These are phyloP conservation scores for Sebastes aleutianus DNA, from an alignment of 2,797 vertebrate genomes.

Conservation along the genomic window DNA sequence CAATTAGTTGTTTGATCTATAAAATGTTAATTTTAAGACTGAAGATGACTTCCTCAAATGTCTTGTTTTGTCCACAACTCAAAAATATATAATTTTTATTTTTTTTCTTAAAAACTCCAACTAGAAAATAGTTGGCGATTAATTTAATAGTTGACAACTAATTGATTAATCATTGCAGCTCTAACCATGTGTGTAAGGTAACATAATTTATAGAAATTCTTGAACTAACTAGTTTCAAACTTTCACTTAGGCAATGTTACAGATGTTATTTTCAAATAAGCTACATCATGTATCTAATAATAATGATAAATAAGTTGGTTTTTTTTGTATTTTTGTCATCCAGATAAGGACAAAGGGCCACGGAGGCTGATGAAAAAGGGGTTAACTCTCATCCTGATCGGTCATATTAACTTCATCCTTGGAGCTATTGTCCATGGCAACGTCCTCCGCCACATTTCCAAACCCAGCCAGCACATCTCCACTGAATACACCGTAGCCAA, in stretches of 20 bases:
- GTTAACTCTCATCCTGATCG: constrained; percentile 88
- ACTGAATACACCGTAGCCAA: constrained; percentile 88
- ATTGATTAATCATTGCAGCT: no score
- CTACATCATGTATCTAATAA: neutral
- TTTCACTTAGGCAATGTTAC: neutral
- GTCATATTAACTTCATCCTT: constrained; percentile 90
- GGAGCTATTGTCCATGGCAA: constrained; percentile 93
- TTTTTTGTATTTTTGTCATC: neutral
- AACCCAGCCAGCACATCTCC: constrained; percentile 79
- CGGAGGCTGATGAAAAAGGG: constrained; percentile 88
- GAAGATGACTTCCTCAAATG: no score
- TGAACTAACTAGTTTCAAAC: neutral
- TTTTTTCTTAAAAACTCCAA: no score
- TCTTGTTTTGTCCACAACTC: no score
- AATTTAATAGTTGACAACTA: no score
- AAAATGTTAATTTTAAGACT: no score
- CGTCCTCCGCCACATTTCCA: constrained; percentile 90
- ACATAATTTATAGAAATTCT: neutral
- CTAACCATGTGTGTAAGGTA: neutral
- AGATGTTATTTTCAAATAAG: neutral
- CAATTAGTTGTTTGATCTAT: no score
- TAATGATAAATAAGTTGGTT: neutral
- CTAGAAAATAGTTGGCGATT: no score
- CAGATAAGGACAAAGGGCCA: constrained; percentile 85
- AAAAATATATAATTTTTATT: no score